phyloP scores from a whole-genome alignment of 2,113 vertebrate genomes.

The Pedionomus torquatus region DNA sequence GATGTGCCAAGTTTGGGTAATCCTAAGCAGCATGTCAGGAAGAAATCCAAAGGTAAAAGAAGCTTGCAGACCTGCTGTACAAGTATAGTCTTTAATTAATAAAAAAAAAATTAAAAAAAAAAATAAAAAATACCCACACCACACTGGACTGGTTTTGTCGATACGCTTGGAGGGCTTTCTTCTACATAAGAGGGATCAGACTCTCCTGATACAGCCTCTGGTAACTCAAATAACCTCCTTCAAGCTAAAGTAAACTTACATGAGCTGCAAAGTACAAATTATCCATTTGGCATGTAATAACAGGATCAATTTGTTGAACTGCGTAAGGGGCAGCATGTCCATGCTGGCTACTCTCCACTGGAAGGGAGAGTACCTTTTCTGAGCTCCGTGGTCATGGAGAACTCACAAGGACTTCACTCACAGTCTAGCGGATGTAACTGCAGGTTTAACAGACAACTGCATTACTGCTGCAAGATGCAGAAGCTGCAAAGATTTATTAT shows the following conservation, averaged over 20 bases:
- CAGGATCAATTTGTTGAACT: neutral
- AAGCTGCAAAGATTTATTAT: neutral
- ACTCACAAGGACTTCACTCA: neutral
- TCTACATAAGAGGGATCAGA: neutral
- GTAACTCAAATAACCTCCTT: neutral
- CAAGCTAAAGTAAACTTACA: neutral
- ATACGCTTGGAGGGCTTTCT: neutral
- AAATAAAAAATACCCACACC: too few relatives aligned
- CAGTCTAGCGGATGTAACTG: neutral
- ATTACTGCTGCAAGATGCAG: neutral
- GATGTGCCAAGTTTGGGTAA: neutral
- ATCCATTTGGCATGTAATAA: neutral
- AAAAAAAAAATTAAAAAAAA: too few relatives aligned
- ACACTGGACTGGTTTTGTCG: neutral
- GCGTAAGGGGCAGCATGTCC: neutral
- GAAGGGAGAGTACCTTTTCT: neutral
- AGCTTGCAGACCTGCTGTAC: neutral
- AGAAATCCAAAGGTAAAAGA: neutral
- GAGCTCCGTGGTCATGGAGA: neutral
- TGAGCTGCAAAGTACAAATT: neutral
- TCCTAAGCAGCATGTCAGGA: neutral
- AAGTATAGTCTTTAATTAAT: neutral
- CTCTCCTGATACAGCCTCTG: neutral
- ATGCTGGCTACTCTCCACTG: neutral
- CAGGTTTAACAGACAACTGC: neutral